A percentile compares a stretch with the other conserved stretches of the same genome.
Conservation (phyloP, 2,797 vertebrate species). For the Lepilemur ruficaudatus region DNA sequence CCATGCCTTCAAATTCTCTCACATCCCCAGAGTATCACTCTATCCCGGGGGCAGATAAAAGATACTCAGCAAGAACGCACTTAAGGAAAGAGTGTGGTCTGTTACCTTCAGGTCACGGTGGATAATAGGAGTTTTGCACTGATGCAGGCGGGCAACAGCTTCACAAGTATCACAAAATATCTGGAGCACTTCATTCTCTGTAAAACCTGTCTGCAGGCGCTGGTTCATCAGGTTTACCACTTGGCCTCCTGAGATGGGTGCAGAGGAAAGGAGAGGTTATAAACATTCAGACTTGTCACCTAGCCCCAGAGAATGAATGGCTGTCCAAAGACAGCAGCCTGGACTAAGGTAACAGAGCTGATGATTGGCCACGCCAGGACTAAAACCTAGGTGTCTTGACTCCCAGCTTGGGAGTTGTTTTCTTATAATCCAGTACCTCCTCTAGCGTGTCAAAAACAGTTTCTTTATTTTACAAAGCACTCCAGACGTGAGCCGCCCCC, state of each 20-base stretch:
- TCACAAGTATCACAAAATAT: slow-evolving; percentile 99
- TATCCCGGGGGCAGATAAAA: background rate
- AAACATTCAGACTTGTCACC: background rate
- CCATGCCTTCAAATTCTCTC: background rate
- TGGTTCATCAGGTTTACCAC: slow-evolving; percentile 99
- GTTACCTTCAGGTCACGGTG: slow-evolving; percentile 97
- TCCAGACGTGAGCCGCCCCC: slow-evolving; percentile 5
- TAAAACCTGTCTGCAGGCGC: slow-evolving; percentile 95
- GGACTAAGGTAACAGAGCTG: background rate
- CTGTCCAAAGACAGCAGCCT: background rate
- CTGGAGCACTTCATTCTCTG: slow-evolving; percentile 94
- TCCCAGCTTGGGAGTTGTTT: background rate
- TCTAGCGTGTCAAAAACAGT: background rate
- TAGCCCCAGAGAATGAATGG: background rate
- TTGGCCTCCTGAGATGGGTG: slow-evolving; percentile 90
- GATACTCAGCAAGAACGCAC: background rate
- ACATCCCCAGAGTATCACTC: background rate
- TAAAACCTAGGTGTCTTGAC: background rate
- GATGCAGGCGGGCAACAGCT: slow-evolving; percentile 94
- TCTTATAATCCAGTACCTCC: background rate
- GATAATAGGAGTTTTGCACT: slow-evolving; percentile 95
- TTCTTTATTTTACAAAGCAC: slow-evolving; percentile 16
- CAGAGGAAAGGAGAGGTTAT: background rate
- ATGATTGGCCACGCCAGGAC: background rate
- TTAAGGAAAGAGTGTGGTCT: background rate